phyloP scores from a whole-genome alignment of 1,140 invertebrate species.

The Proales similis region DNA sequence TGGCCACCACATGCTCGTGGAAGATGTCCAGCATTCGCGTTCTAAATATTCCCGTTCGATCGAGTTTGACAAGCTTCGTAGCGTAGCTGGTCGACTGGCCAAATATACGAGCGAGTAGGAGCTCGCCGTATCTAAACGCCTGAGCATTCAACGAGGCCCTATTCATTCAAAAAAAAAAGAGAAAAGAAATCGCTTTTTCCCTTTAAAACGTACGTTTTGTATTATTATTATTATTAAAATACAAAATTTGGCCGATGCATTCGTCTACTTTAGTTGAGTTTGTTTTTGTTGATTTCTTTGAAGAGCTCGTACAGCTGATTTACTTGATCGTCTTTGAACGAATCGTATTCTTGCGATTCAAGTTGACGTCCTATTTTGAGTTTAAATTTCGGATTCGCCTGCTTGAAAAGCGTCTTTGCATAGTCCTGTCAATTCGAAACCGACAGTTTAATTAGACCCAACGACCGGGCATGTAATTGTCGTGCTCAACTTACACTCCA shows the following conservation, averaged over 20 bases:
- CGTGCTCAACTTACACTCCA: slow-evolving; percentile 67
- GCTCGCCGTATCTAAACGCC: slow-evolving; percentile 1
- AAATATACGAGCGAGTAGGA: not conserved
- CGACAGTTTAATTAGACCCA: not conserved
- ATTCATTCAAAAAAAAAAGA: too few species aligned
- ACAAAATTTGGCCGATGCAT: not conserved
- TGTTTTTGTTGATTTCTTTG: slow-evolving; percentile 52
- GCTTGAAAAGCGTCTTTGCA: slow-evolving; percentile 64
- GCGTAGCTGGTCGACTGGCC: too few species aligned
- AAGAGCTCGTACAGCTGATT: slow-evolving; percentile 71
- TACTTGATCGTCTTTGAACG: slow-evolving; percentile 70
- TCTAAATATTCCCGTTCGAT: slow-evolving; percentile 24
- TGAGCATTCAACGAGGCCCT: too few species aligned
- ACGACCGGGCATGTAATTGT: slow-evolving; percentile 12
- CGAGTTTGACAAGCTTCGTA: slow-evolving; percentile 28
- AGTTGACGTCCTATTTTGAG: slow-evolving; percentile 60
- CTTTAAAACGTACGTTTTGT: slow-evolving; percentile 14
- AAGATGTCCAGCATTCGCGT: slow-evolving; percentile 17
- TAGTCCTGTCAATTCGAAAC: slow-evolving; percentile 62
- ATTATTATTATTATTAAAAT: not conserved
- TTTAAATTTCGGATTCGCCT: slow-evolving; percentile 57
- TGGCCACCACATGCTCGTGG: slow-evolving; percentile 25
- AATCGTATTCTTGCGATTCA: slow-evolving; percentile 60
- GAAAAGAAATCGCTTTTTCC: slow-evolving; percentile 1
- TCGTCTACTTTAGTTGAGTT: too few species aligned